Evolutionary conservation across 1,140 invertebrate genomes (phyloP), one percentile per base, ranked within the genome.

Genomic region (Cephus cinctus): DNA sequence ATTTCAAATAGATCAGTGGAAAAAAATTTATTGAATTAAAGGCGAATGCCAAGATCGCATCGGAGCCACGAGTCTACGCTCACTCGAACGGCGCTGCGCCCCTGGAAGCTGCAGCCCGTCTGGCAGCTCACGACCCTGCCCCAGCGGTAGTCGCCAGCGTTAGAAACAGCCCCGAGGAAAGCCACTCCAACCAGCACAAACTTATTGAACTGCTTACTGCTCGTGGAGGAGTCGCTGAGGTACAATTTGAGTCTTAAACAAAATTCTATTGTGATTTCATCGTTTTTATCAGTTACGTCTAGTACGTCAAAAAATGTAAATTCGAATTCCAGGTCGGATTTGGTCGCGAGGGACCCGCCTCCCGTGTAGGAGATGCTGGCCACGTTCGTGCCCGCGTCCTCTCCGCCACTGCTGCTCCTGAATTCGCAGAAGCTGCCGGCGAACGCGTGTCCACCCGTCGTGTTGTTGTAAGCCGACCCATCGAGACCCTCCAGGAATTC

Each of bases 361-460:
- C 57, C 14, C 34, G 63, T 2, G 27, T 70, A 4, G 65, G 70
- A 4, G 67, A 78, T 16, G 66, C 67, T 8, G 71, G 72, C 15
- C 66, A 72, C 27, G 54, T 74, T 43, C 64, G 74, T 55, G 71
- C 72, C 48, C 63, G 80, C 6, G 81, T 83, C 1, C 67, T 83
- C 11, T 80, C 81, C 0, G 80, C 80, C n/a, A 82, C 80, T 0
- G 75, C 81, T 1, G 79, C 80, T 4, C 80, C 81, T 8, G 67
- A 68, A 1, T 69, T 77, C 49, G 71, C 70, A 0, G 64, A 78
- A 3, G 65, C 79, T 32, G 63, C 75, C 9, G 77, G 77, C 39
- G 81, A 84, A 61, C 78, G 77, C 23, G 79, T 83, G 27, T 79
- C 81, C 34, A 84, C 82, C 21, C 73, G 83, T 36, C 77, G 83